Percentiles rank a stretch among this genome's conserved stretches.
Conservation (phyloP, 2,113 vertebrate genomes). For the Turnix velox region DNA sequence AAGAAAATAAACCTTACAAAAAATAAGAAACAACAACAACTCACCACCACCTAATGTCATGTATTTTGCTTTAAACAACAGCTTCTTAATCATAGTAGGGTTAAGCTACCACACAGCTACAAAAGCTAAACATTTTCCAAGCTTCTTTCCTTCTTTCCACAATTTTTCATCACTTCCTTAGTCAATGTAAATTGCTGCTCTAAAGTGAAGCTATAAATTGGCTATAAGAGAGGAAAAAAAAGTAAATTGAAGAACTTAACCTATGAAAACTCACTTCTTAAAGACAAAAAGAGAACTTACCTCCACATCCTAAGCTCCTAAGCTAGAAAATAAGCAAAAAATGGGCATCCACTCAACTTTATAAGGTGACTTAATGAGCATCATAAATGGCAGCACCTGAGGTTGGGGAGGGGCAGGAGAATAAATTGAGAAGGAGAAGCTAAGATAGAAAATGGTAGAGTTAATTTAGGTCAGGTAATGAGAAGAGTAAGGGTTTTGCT, state of each 20-base stretch:
- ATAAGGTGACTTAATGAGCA: not conserved
- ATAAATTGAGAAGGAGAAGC: not conserved
- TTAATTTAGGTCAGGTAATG: rapidly evolving
- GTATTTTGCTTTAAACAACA: not conserved
- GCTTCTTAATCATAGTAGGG: not conserved
- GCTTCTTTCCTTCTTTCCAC: not conserved
- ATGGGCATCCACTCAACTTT: not conserved
- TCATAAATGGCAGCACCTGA: not conserved
- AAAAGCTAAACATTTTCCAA: not conserved
- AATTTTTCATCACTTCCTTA: rapidly evolving
- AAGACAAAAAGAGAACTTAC: not conserved
- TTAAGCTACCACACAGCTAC: not conserved
- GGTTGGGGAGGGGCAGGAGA: rapidly evolving
- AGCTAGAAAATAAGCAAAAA: not conserved
- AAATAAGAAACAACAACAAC: not conserved
- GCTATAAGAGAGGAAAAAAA: rapidly evolving
- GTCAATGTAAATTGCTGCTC: rapidly evolving
- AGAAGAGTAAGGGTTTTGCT: rapidly evolving
- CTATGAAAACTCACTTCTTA: rapidly evolving
- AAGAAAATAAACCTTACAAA: not conserved
- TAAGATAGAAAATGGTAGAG: rapidly evolving
- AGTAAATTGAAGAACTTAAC: not conserved
- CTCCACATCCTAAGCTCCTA: not conserved
- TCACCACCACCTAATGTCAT: not conserved
- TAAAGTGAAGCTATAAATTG: rapidly evolving